Evolutionary conservation across 2,888 invertebrate species (phyloP).

Genomic region (Neria commutata): DNA sequence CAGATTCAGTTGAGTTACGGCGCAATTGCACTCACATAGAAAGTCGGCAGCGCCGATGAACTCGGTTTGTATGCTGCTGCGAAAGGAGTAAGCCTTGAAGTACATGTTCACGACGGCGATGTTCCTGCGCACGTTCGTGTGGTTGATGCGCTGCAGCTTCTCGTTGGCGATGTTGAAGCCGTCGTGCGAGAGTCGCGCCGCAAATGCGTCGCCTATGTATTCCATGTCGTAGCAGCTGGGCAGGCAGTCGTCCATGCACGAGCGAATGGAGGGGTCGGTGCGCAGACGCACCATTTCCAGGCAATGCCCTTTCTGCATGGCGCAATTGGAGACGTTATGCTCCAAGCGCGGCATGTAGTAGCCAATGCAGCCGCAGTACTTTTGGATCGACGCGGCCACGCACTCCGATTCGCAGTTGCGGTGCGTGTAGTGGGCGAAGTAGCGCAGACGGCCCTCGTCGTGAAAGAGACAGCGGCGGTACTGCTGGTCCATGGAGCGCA

Average conservation of each 20-base stretch:
- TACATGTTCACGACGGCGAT: constrained; percentile 77
- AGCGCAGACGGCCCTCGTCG: constrained; percentile 71
- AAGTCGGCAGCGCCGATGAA: constrained; percentile 82
- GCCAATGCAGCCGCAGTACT: constrained; percentile 51
- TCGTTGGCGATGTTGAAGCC: constrained; percentile 40
- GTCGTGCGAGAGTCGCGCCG: constrained; percentile 63
- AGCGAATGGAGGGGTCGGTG: constrained; percentile 34
- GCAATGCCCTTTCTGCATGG: constrained; percentile 71
- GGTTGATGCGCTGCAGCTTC: constrained; percentile 33
- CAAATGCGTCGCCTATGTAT: constrained; percentile 68
- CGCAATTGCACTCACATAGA: constrained; percentile 67
- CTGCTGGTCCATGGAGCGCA: constrained; percentile 40
- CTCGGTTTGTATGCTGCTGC: constrained; percentile 75
- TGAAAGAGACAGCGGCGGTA: constrained; percentile 73
- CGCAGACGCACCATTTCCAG: constrained; percentile 41
- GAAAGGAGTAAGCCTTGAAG: constrained; percentile 74
- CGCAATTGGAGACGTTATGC: constrained; percentile 71
- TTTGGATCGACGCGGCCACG: constrained; percentile 71
- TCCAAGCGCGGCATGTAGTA: constrained; percentile 66
- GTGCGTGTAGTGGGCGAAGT: constrained; percentile 74
- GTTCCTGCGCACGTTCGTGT: constrained; percentile 62
- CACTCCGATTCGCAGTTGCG: constrained; percentile 81
- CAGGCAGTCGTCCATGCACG: constrained; percentile 66
- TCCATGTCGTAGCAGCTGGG: constrained; percentile 75
- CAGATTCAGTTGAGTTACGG: background rate